These are phyloP conservation scores for Dendrocopos noguchii DNA, from an alignment of 2,113 vertebrate genomes.

Conservation along the genomic window DNA sequence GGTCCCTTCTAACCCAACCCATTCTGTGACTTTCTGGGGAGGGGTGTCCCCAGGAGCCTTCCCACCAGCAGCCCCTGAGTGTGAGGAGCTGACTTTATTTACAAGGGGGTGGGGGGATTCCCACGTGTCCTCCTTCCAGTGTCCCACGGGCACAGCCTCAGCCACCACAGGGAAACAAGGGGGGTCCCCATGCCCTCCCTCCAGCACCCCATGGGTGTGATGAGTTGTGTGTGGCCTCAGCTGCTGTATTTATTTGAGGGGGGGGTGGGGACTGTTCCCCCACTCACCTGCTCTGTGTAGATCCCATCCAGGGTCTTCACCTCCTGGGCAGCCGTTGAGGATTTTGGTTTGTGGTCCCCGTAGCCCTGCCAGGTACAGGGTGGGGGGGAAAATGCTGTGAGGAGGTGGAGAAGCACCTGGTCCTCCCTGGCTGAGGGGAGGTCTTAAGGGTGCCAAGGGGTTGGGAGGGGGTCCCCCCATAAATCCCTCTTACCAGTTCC, in stretches of 20 bases:
- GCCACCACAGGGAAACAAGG: fast-evolving
- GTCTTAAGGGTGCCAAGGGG: neutral
- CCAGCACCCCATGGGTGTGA: neutral
- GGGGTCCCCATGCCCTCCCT: neutral
- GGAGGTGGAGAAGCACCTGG: no score
- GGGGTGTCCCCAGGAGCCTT: neutral
- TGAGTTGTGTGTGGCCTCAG: neutral
- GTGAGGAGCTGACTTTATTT: neutral
- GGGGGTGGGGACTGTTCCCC: neutral
- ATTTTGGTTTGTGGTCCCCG: slow-evolving; percentile 95
- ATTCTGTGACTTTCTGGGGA: no score
- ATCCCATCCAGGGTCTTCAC: slow-evolving; percentile 93
- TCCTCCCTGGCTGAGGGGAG: neutral
- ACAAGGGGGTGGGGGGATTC: neutral
- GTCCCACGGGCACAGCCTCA: neutral
- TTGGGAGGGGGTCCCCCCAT: fast-evolving
- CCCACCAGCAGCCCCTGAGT: neutral
- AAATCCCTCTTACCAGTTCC: slow-evolving; percentile 84
- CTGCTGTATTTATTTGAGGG: neutral
- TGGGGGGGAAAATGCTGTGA: neutral
- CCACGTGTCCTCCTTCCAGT: neutral
- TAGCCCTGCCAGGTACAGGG: slow-evolving; percentile 81
- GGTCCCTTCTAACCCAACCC: no score
- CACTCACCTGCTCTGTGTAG: slow-evolving; percentile 88
- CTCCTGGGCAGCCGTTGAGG: slow-evolving; percentile 93